Base-by-base conservation (phyloP, 2,797 vertebrate species). In the Lepilemur ruficaudatus region DNA sequence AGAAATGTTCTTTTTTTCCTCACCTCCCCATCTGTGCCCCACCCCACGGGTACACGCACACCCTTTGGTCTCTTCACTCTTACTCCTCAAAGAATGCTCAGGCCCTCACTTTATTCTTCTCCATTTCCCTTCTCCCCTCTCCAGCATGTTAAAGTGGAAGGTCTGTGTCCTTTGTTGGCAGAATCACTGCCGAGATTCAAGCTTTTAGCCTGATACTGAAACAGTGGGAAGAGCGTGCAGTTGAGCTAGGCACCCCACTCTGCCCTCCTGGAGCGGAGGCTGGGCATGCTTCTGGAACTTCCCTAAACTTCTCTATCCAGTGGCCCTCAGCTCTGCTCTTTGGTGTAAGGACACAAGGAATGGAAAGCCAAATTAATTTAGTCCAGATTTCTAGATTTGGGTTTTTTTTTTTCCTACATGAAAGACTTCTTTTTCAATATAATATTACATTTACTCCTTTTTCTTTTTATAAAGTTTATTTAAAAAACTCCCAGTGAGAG, bases 391-490 rank as follows among this genome's bases (percentile, higher is more conserved):
- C 65, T 86, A 92, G 50, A 52, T 87, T 67, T 50, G 61, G 35
- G 18, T 13, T 48, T 2, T 43, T 88, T 70, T 91, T 78, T 72
- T 85, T 10, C 82, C 72, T 72, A 70, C 75, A n/a, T 17, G 25
- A 46, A 78, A 79, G n/a, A 50, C 6, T 41, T 91, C 5, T 59
- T 96, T 91, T 84, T 41, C 28, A 82, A 7, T 76, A 23, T 0
- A 89, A 41, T 50, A 43, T 57, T 67, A 43, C 14, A 69, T 78
- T 57, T 89, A 12, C 89, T 88, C 65, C 38, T 89, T n/a, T 75
- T 79, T 70, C 35, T 93, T 87, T 97, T 88, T 86, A 72, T 84
- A 81, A 97, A 92, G 79, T 95, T 97, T 87, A 38, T 43, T 84
- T 93, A 13, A 61, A 28, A 78, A 17, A 41, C 57, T 91, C 43